Percentiles rank a stretch among this genome's conserved stretches.
phyloP scores from a whole-genome alignment of 2,797 vertebrate species.

The Aeoliscus strigatus region DNA sequence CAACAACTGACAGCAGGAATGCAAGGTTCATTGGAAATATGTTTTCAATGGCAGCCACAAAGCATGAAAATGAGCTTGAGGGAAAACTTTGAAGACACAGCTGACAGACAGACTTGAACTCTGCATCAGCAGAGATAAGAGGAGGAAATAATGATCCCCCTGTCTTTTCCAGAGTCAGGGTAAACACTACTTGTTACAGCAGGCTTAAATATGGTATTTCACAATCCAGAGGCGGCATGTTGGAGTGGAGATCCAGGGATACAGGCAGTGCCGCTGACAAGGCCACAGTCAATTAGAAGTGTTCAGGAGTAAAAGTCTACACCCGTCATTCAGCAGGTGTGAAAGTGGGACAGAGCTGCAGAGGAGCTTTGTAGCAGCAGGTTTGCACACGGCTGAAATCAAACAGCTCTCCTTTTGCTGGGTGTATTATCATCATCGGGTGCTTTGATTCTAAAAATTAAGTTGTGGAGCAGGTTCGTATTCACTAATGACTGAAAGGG shows the following conservation, averaged over 20 bases:
- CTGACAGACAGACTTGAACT: constrained; percentile 28
- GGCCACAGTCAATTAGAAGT: constrained; percentile 64
- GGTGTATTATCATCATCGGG: constrained; percentile 40
- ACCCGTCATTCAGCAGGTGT: constrained; percentile 39
- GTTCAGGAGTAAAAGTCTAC: constrained; percentile 43
- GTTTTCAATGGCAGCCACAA: constrained; percentile 14
- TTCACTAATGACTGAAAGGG: no score
- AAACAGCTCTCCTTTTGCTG: constrained; percentile 28
- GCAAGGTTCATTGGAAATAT: constrained; percentile 8
- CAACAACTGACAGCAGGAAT: neutral
- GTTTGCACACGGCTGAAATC: constrained; percentile 25
- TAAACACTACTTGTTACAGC: constrained; percentile 58
- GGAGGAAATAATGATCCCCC: constrained; percentile 29
- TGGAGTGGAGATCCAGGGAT: constrained; percentile 37
- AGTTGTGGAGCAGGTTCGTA: constrained; percentile 41
- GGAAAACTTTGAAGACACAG: constrained; percentile 38
- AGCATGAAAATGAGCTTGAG: constrained; percentile 27
- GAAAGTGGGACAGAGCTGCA: constrained; percentile 63
- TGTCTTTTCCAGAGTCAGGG: constrained; percentile 21
- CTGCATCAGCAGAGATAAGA: constrained; percentile 33
- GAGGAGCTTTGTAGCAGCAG: constrained; percentile 32
- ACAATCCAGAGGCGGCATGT: constrained; percentile 52
- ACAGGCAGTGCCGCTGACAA: constrained; percentile 52
- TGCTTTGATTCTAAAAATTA: constrained; percentile 57
- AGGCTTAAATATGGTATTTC: constrained; percentile 53